Evolutionary conservation across 2,113 vertebrate genomes (phyloP).

Genomic region (Ceyx margarethae): DNA sequence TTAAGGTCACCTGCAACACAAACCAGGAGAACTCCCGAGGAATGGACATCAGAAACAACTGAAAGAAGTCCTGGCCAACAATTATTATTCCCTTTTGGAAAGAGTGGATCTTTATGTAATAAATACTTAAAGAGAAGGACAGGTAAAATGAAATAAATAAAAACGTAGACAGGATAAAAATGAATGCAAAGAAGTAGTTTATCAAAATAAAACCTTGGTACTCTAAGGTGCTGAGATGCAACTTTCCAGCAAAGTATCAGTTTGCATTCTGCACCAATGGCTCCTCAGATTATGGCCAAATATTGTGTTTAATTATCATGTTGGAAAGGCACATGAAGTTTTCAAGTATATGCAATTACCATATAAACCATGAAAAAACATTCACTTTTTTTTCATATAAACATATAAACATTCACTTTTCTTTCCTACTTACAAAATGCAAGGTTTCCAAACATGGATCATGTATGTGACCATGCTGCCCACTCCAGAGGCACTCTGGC

Average conservation of each 20-base stretch:
- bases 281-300: background rate
- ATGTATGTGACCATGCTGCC: too few species aligned
- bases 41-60: background rate
- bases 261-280: background rate
- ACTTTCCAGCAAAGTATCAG: background rate
- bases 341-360: background rate
- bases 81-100: background rate
- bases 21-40: background rate
- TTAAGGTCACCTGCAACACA: conserved; percentile 88
- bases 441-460: background rate
- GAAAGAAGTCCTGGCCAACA: background rate
- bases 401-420: background rate
- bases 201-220: background rate
- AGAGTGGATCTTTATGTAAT: background rate
- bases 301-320: background rate
- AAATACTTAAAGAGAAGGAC: background rate
- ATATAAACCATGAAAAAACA: background rate
- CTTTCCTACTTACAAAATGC: background rate
- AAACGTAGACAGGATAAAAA: background rate
- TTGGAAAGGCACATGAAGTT: background rate
- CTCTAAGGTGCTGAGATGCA: background rate
- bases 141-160: background rate
- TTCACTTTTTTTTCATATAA: background rate
- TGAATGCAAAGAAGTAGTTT: background rate
- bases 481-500: background rate